Conservation (phyloP, 2,797 vertebrate genomes). For the Dendrocincla tyrannina region DNA sequence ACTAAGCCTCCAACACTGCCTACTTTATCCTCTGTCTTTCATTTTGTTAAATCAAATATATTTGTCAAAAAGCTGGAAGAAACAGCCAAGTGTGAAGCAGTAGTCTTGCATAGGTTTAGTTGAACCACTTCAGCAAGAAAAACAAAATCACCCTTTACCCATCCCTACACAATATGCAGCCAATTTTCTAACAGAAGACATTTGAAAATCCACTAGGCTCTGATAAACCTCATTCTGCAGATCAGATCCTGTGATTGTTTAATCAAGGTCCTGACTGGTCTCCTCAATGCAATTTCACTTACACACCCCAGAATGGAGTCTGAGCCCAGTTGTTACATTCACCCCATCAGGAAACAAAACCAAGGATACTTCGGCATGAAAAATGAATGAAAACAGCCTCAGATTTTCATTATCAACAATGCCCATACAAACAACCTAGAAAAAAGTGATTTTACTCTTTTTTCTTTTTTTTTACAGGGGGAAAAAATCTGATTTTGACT, state of each 20-base stretch:
- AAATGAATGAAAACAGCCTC: neutral
- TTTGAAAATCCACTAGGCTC: conserved; percentile 4
- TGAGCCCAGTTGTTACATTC: neutral
- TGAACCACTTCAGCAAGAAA: neutral
- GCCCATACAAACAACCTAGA: neutral
- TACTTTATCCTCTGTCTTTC: neutral
- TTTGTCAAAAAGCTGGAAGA: neutral
- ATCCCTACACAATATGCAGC: neutral
- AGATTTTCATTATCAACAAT: neutral
- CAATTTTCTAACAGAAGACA: neutral
- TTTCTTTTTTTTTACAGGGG: neutral
- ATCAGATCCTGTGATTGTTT: conserved; percentile 1
- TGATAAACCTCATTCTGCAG: neutral
- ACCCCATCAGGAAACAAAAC: neutral
- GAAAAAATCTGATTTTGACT: neutral
- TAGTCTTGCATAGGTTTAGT: neutral
- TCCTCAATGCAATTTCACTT: neutral
- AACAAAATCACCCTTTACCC: neutral
- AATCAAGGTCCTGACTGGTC: neutral
- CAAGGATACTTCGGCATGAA: neutral
- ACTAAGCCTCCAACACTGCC: neutral
- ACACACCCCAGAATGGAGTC: fast-evolving
- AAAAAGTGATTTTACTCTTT: neutral
- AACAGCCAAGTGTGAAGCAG: neutral
- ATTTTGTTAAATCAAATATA: neutral